Conservation (phyloP, 2,797 vertebrate genomes). For the Diceros bicornis region DNA sequence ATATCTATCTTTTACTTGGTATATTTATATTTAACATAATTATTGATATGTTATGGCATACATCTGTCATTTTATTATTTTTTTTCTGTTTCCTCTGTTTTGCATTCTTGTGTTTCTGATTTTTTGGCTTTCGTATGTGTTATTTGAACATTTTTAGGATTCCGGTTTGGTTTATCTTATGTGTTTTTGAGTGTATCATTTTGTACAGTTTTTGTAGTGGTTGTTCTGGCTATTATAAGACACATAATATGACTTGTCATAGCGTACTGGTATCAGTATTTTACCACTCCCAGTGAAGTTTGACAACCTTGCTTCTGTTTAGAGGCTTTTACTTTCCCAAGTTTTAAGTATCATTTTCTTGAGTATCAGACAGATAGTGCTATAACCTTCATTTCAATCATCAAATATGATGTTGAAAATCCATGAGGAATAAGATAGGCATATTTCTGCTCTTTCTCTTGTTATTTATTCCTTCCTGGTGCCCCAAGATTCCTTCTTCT, state of each 20-base stretch:
- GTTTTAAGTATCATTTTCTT: neutral
- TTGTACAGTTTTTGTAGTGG: neutral
- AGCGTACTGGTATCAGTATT: neutral
- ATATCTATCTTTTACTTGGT: neutral
- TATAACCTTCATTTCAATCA: too few species aligned
- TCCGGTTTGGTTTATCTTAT: neutral
- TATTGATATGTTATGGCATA: neutral
- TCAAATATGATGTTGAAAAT: too few species aligned
- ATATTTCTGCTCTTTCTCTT: too few species aligned
- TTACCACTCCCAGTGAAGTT: neutral
- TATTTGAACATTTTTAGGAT: neutral
- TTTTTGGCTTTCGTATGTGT: neutral
- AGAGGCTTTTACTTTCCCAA: neutral
- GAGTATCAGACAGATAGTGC: neutral
- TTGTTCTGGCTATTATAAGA: neutral
- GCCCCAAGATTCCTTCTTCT: too few species aligned
- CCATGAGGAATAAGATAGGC: too few species aligned
- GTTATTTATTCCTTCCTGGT: too few species aligned
- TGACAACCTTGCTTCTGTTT: neutral
- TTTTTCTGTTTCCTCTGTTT: neutral
- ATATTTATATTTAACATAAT: neutral
- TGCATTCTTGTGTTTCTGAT: neutral
- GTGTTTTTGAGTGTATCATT: neutral
- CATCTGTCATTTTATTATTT: neutral
- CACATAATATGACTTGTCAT: neutral